Conservation (phyloP, 2,797 vertebrate species). For the Tachyglossus aculeatus region DNA sequence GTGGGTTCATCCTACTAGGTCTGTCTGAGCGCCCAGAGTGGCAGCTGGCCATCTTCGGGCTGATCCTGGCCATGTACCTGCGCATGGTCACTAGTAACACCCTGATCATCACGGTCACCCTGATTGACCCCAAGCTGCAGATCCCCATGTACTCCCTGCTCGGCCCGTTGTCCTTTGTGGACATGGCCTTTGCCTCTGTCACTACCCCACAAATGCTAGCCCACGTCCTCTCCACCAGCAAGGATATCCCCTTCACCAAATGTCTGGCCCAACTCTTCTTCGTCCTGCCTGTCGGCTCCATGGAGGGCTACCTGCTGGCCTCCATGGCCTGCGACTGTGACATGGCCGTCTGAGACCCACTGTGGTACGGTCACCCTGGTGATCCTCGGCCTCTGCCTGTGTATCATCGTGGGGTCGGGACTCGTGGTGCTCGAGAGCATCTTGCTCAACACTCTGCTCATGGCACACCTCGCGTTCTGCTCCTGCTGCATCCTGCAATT, state of each 20-base stretch:
- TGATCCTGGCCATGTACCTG: slow-evolving; percentile 45
- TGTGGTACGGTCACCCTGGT: slow-evolving; percentile 48
- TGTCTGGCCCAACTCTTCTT: slow-evolving; percentile 57
- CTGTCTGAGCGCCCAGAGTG: slow-evolving; percentile 27
- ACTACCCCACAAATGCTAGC: slow-evolving; percentile 52
- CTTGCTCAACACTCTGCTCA: slow-evolving; percentile 49
- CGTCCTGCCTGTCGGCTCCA: slow-evolving; percentile 54
- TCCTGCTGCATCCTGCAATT: slow-evolving; percentile 55
- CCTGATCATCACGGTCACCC: slow-evolving; percentile 27
- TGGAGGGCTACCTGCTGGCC: slow-evolving; percentile 59
- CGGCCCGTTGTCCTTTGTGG: slow-evolving; percentile 44
- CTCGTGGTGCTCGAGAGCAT: slow-evolving; percentile 49
- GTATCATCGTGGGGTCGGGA: slow-evolving; percentile 46
- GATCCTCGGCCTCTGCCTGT: slow-evolving; percentile 32
- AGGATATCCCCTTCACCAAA: slow-evolving; percentile 36
- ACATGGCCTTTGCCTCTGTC: slow-evolving; percentile 41
- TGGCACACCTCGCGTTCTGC: slow-evolving; percentile 49
- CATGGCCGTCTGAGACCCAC: slow-evolving; percentile 55
- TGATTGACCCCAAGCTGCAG: slow-evolving; percentile 45
- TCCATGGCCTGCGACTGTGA: slow-evolving; percentile 58
- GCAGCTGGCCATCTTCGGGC: slow-evolving; percentile 41
- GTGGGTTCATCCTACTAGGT: slow-evolving; percentile 50
- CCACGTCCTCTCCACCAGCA: slow-evolving; percentile 22
- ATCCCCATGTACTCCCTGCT: slow-evolving; percentile 58
- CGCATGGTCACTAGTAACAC: slow-evolving; percentile 31